Percentiles rank a stretch among this genome's conserved stretches.
These are phyloP conservation scores for Caerostris extrusa DNA, from an alignment of 1,140 invertebrate genomes.

Conservation along the genomic window DNA sequence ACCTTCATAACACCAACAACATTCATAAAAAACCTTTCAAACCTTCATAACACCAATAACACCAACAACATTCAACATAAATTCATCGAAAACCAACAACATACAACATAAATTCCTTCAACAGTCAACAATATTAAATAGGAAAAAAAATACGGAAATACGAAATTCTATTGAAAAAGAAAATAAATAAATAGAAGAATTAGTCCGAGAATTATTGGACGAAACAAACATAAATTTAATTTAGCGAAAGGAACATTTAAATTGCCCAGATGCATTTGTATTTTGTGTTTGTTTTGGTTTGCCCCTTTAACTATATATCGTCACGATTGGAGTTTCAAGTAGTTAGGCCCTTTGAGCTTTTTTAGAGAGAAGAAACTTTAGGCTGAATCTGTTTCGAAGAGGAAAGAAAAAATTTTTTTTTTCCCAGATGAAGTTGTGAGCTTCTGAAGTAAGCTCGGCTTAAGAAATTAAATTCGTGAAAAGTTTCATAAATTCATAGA, in stretches of 20 bases:
- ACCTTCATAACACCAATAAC: background rate
- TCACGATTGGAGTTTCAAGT: background rate
- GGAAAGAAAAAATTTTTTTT: too few relatives aligned
- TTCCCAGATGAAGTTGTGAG: constrained; percentile 28
- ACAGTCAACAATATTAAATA: too few relatives aligned
- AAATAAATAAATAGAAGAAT: too few relatives aligned
- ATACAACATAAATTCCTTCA: too few relatives aligned
- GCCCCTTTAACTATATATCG: constrained; percentile 38
- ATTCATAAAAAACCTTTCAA: background rate
- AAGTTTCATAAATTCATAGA: too few relatives aligned
- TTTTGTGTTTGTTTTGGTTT: background rate
- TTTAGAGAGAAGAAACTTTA: background rate
- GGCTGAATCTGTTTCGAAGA: background rate
- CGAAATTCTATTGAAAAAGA: too few relatives aligned
- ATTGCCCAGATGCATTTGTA: background rate
- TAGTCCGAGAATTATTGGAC: too few relatives aligned
- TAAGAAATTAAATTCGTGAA: constrained; percentile 46
- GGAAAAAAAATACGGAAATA: too few relatives aligned
- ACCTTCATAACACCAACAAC: background rate
- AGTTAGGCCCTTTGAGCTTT: constrained; percentile 14
- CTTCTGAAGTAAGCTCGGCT: constrained; percentile 38
- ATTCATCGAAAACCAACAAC: too few relatives aligned
- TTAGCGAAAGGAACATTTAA: background rate
- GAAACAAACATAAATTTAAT: background rate
- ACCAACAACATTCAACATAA: too few relatives aligned